Evolutionary conservation across 2,888 invertebrate genomes (phyloP).

Genomic region (Phalangium opilio): DNA sequence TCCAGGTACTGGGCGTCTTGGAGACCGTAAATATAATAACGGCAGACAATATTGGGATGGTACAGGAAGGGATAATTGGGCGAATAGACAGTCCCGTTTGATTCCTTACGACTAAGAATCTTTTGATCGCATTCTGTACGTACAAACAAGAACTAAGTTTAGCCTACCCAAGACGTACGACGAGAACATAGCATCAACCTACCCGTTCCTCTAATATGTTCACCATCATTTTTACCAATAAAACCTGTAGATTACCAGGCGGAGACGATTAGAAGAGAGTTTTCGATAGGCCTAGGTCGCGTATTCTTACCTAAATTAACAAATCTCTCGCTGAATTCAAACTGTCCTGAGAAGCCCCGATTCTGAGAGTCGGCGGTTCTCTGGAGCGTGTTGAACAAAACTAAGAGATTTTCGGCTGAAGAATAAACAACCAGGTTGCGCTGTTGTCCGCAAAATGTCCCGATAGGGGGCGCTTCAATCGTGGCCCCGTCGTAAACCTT

Average conservation of each 20-base stretch:
- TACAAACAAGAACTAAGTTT: too few relatives aligned
- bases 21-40: slow-evolving; percentile 96
- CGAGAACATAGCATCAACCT: slow-evolving; percentile 9
- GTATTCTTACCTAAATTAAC: slow-evolving; percentile 79
- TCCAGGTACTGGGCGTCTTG: slow-evolving; percentile 93
- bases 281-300: slow-evolving; percentile 7
- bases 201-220: slow-evolving; percentile 79
- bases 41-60: slow-evolving; percentile 89
- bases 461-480: slow-evolving; percentile 74
- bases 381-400: slow-evolving; percentile 78
- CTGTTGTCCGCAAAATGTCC: slow-evolving; percentile 94
- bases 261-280: too few relatives aligned
- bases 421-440: slow-evolving; percentile 90
- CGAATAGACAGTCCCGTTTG: slow-evolving; percentile 80
- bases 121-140: slow-evolving; percentile 84
- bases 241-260: too few relatives aligned
- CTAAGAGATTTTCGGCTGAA: slow-evolving; percentile 73
- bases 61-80: slow-evolving; percentile 93
- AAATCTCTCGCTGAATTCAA: slow-evolving; percentile 95
- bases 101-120: slow-evolving; percentile 83
- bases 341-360: slow-evolving; percentile 95
- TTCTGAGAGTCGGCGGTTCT: slow-evolving; percentile 88
- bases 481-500: slow-evolving; percentile 90
- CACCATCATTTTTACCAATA: slow-evolving; percentile 79
- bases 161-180: too few relatives aligned